These are phyloP conservation scores for Mythimna lalbum DNA, from an alignment of 2,888 invertebrate genomes.

Conservation along the genomic window DNA sequence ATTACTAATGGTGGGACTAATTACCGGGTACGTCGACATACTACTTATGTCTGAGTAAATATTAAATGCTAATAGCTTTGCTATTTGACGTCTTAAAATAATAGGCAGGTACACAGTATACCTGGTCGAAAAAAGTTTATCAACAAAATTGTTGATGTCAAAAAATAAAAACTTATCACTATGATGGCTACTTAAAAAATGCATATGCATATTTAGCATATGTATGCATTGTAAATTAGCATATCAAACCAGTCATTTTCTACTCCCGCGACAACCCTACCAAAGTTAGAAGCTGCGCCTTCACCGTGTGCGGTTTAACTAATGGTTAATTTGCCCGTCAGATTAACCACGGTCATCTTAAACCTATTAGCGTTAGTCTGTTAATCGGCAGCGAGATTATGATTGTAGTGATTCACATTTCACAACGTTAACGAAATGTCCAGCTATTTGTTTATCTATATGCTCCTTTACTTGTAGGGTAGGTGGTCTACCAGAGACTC, in stretches of 20 bases:
- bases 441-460: conserved; percentile 38
- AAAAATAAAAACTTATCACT: too few relatives aligned
- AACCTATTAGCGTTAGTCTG: conserved; percentile 80
- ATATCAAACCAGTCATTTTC: not conserved
- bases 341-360: conserved; percentile 80
- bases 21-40: too few relatives aligned
- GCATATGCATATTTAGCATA: too few relatives aligned
- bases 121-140: too few relatives aligned
- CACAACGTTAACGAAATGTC: conserved; percentile 56
- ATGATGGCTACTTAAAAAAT: too few relatives aligned
- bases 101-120: too few relatives aligned
- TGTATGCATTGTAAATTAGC: too few relatives aligned
- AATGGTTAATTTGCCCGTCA: conserved; percentile 78
- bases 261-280: conserved; percentile 52
- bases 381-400: conserved; percentile 76
- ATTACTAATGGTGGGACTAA: too few relatives aligned
- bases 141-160: too few relatives aligned
- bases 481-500: not conserved
- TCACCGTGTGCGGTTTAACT: conserved; percentile 79
- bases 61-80: too few relatives aligned
- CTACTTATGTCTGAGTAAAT: too few relatives aligned
- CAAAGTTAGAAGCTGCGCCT: conserved; percentile 39
- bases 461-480: not conserved
- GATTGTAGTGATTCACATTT: conserved; percentile 76
- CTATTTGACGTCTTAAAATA: too few relatives aligned